Conservation (phyloP, 2,797 vertebrate species). For the Ispidina lecontei region DNA sequence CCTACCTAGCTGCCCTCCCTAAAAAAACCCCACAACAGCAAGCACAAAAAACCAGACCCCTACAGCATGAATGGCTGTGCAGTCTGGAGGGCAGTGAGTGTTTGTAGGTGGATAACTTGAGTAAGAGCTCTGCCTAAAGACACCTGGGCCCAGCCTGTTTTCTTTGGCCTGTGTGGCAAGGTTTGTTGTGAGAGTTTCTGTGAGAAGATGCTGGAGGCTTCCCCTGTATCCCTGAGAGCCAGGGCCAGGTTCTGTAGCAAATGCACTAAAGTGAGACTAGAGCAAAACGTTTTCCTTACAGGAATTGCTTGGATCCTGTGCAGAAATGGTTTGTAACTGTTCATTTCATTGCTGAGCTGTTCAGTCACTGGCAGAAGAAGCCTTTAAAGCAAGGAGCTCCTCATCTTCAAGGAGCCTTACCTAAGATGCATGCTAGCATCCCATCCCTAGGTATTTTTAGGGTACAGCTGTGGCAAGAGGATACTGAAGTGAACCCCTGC, state of each 20-base stretch:
- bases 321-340: not conserved
- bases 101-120: not conserved
- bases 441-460: not conserved
- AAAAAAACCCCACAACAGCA: not conserved
- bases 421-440: not conserved
- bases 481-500: not conserved
- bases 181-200: not conserved
- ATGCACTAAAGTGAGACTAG: not conserved
- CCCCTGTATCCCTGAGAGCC: rapidly evolving
- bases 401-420: not conserved
- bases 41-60: not conserved
- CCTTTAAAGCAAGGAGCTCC: not conserved
- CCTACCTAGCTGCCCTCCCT: no score
- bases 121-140: not conserved
- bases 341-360: not conserved
- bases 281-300: not conserved
- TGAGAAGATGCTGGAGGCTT: not conserved
- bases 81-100: not conserved
- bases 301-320: not conserved
- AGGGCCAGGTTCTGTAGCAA: not conserved
- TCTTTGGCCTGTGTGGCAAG: not conserved
- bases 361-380: not conserved
- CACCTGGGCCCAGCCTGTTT: not conserved
- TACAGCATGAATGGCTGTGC: not conserved
- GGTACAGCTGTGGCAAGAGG: not conserved